Evolutionary conservation across 2,113 vertebrate species (phyloP).

Genomic region (Mus pahari): DNA sequence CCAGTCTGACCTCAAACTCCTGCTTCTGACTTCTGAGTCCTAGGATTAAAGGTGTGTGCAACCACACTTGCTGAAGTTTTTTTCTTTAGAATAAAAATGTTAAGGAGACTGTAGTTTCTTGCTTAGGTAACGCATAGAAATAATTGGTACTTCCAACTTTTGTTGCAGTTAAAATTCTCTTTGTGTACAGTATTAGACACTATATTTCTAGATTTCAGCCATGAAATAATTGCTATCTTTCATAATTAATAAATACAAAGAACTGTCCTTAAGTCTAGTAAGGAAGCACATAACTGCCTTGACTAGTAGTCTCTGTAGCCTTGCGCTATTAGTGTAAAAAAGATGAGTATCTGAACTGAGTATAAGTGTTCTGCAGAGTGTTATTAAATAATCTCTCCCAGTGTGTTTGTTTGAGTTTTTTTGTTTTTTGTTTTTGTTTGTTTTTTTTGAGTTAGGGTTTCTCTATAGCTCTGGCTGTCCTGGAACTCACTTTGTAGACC

Average conservation of each 20-base stretch:
- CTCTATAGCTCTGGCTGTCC: too few species aligned
- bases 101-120: slow-evolving; percentile 25
- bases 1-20: too few species aligned
- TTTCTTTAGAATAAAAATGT: slow-evolving; percentile 29
- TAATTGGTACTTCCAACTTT: neutral
- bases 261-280: slow-evolving; percentile 25
- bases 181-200: neutral
- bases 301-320: neutral
- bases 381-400: slow-evolving; percentile 13
- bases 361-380: neutral
- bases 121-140: slow-evolving; percentile 4
- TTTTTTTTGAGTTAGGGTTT: too few species aligned
- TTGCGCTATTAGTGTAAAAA: slow-evolving; percentile 4
- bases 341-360: neutral
- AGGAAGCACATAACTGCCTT: neutral
- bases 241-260: slow-evolving; percentile 59
- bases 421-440: neutral
- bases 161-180: slow-evolving; percentile 42
- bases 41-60: neutral
- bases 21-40: neutral
- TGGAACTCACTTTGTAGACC: too few species aligned
- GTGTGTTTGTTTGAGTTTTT: neutral
- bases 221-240: slow-evolving; percentile 53
- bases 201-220: slow-evolving; percentile 50
- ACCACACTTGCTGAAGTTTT: neutral